Conservation (phyloP, 2,888 invertebrate genomes). For the Orchesellides sinensis region DNA sequence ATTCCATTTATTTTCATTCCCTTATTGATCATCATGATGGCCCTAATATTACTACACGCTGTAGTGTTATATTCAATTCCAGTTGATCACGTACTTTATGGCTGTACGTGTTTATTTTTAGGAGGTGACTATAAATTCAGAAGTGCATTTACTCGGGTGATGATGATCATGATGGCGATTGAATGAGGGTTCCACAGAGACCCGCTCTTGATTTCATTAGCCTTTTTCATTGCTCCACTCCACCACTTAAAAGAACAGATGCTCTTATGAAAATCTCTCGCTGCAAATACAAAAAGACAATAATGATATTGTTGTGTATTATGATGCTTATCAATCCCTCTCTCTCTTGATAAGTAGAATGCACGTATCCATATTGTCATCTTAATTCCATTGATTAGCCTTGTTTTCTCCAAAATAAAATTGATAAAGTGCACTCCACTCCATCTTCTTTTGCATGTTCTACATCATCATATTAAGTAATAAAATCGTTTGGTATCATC, state of each 20-base stretch:
- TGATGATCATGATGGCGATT: too few species aligned
- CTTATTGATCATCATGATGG: constrained; percentile 3
- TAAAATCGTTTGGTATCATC: too few species aligned
- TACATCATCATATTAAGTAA: too few species aligned
- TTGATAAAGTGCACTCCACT: constrained; percentile 48
- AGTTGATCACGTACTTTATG: too few species aligned
- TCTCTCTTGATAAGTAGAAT: not conserved
- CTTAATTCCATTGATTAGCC: constrained; percentile 5
- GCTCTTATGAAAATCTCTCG: too few species aligned
- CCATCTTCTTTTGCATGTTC: not conserved
- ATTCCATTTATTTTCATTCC: constrained; percentile 55
- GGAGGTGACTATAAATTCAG: too few species aligned
- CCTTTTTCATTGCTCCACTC: constrained; percentile 61
- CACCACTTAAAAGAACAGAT: constrained; percentile 60
- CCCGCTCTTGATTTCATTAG: constrained; percentile 66
- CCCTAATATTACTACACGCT: too few species aligned
- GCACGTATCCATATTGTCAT: too few species aligned
- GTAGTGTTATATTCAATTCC: not conserved
- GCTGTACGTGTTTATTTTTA: too few species aligned
- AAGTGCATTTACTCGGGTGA: too few species aligned
- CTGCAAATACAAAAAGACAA: not conserved
- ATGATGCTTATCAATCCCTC: too few species aligned
- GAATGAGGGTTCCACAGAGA: constrained; percentile 61
- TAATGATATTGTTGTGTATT: constrained; percentile 3
- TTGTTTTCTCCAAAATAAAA: constrained; percentile 12